Evolutionary conservation across 1,140 invertebrate genomes (phyloP), one percentile per base, ranked within the genome.

Genomic region (Thaumetopoea pityocampa): DNA sequence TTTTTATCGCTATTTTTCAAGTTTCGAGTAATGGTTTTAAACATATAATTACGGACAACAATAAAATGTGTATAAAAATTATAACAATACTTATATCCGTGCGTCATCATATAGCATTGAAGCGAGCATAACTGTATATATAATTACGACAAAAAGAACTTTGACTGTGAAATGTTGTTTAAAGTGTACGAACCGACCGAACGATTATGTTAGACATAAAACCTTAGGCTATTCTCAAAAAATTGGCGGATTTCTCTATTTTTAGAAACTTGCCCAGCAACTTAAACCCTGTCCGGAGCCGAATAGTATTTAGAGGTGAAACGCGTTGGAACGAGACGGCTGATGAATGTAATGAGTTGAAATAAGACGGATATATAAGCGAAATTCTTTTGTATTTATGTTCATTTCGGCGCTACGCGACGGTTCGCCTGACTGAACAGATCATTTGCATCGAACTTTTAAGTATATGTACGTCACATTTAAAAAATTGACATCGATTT

Each of bases 281-380:
- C 67, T 76, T 51, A 61, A 54, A 62, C 48, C 62, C 61, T 55
- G 77, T 71, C 68, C 79, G 70, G 72, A 67, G 51, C 66, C 67
- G 60, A 77, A 79, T 74, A 74, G 64, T 72, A 49, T 77, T 80
- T 43, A 67, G 77, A 81, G 77, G 77, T 79, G 72, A 81, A 72
- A 61, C 68, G 68, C 51, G 77, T 52, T 33, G 27, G 70, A 81
- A 73, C 44, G 74, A 79, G 77, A 81, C 53, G 53, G 62, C 58
- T 14, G 53, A 67, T 41, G 27, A 19, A 20, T 50, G 35, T 59
- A 61, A 66, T 57, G 51, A 52, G 72, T 23, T 40, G 51, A 70
- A 81, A 67, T 60, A 64, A 67, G 77, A 78, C 51, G 50, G 71
- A 34, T n/a, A 18, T 58, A 78, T 74, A 35, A 47, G 63, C 59